Conservation (phyloP, 2,797 vertebrate species). For the Salarias fasciatus region DNA sequence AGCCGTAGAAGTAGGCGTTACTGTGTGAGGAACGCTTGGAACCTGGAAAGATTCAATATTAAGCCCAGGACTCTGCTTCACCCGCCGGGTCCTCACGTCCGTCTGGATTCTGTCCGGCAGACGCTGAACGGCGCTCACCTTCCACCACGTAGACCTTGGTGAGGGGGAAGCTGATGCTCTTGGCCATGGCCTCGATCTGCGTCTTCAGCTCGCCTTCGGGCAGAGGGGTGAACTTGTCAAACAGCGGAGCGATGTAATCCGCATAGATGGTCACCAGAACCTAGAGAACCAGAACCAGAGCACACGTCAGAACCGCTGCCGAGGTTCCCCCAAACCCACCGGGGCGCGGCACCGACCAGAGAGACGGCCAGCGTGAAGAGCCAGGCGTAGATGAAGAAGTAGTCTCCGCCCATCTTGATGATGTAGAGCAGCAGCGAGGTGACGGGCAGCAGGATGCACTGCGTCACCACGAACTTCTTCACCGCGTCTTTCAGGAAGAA, state of each 20-base stretch:
- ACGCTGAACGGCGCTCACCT: no score
- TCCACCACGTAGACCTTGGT: slow-evolving; percentile 98
- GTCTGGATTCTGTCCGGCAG: no score
- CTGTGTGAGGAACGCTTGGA: slow-evolving; percentile 98
- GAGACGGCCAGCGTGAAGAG: slow-evolving; percentile 95
- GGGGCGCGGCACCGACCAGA: slow-evolving; percentile 85
- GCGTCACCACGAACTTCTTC: slow-evolving; percentile 98
- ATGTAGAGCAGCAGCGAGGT: slow-evolving; percentile 98
- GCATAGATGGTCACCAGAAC: slow-evolving; percentile 98
- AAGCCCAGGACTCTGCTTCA: no score
- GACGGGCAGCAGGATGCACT: slow-evolving; percentile 96
- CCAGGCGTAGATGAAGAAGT: slow-evolving; percentile 99
- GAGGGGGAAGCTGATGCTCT: slow-evolving; percentile 93
- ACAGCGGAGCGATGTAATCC: slow-evolving; percentile 97
- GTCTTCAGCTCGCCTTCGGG: slow-evolving; percentile 95
- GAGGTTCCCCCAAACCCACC: no score
- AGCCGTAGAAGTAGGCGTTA: slow-evolving; percentile 99
- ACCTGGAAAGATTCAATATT: slow-evolving; percentile 77
- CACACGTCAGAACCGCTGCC: no score
- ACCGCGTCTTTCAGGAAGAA: slow-evolving; percentile 97
- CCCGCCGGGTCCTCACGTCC: no score
- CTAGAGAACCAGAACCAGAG: slow-evolving; percentile 72
- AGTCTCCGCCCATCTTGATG: slow-evolving; percentile 99
- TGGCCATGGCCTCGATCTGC: slow-evolving; percentile 94
- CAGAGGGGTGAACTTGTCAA: slow-evolving; percentile 97